Conservation (phyloP, 1,140 invertebrate species). For the Ectropis grisescens region DNA sequence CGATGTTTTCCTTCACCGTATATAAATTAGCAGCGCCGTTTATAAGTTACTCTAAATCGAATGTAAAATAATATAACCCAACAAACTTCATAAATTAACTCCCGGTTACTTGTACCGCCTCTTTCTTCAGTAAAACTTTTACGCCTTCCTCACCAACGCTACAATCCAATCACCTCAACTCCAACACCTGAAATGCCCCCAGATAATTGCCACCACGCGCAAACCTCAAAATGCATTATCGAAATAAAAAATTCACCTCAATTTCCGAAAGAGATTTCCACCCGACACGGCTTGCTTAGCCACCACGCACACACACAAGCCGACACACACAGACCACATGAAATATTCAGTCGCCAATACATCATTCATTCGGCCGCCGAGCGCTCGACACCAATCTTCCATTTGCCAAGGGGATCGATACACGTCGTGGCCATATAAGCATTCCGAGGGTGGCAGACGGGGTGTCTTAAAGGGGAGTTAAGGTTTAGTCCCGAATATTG, state of each 20-base stretch:
- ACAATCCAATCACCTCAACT: slow-evolving; percentile 42
- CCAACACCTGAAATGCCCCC: slow-evolving; percentile 1
- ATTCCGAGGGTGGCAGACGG: slow-evolving; percentile 62
- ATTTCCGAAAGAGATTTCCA: slow-evolving; percentile 42
- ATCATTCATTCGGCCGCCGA: slow-evolving; percentile 65
- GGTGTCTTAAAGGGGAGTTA: slow-evolving; percentile 64
- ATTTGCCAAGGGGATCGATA: slow-evolving; percentile 69
- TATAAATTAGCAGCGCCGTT: too few relatives aligned
- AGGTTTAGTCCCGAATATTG: slow-evolving; percentile 70
- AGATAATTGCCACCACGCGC: slow-evolving; percentile 34
- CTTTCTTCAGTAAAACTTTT: slow-evolving; percentile 14
- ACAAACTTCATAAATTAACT: neutral
- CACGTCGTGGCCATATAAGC: slow-evolving; percentile 68
- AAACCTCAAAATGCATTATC: slow-evolving; percentile 41
- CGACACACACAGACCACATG: slow-evolving; percentile 34
- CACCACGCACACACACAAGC: too few relatives aligned
- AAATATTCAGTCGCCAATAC: slow-evolving; percentile 64
- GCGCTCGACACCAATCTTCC: slow-evolving; percentile 68
- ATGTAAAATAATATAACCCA: neutral
- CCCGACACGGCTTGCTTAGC: slow-evolving; percentile 44
- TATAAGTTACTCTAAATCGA: neutral
- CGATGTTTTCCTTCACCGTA: too few relatives aligned
- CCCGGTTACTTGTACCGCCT: neutral
- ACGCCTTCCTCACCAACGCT: too few relatives aligned
- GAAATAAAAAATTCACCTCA: slow-evolving; percentile 52